phyloP scores from a whole-genome alignment of 2,888 invertebrate species.

The Pandemis cinnamomeana region DNA sequence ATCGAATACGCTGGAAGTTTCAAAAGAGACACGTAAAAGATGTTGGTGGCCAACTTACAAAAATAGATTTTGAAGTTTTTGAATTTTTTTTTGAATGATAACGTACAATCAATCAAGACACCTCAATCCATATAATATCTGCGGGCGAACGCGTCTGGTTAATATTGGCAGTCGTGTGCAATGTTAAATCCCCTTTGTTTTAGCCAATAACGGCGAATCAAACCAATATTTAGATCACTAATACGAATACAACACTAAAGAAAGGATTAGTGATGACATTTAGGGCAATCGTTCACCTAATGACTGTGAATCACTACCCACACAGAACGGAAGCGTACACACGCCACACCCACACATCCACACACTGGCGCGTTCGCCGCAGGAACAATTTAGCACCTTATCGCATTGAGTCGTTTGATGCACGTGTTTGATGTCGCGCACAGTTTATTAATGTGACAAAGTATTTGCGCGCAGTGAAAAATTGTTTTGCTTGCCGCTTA shows the following conservation, averaged over 20 bases:
- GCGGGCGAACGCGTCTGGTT: too few species aligned
- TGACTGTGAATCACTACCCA: slow-evolving; percentile 7
- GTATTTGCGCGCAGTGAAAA: neutral
- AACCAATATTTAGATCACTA: neutral
- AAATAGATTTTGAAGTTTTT: too few species aligned
- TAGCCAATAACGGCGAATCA: neutral
- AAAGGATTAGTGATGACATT: neutral
- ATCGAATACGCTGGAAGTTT: too few species aligned
- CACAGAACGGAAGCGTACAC: slow-evolving; percentile 4
- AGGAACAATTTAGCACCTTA: slow-evolving; percentile 14
- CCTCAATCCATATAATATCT: too few species aligned
- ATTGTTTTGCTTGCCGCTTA: neutral
- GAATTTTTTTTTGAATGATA: too few species aligned
- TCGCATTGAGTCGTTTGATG: slow-evolving; percentile 16
- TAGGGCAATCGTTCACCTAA: neutral
- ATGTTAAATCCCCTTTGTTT: too few species aligned
- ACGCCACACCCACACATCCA: slow-evolving; percentile 3
- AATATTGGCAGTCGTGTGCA: too few species aligned
- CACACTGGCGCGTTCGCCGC: neutral
- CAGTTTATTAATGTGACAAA: slow-evolving; percentile 6
- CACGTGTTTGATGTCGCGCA: neutral
- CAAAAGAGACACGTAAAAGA: too few species aligned
- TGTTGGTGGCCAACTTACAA: too few species aligned
- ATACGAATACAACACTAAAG: neutral
- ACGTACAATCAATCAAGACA: too few species aligned